Evolutionary conservation across 1,140 invertebrate species (phyloP).

Genomic region (Drosophila ambigua): DNA sequence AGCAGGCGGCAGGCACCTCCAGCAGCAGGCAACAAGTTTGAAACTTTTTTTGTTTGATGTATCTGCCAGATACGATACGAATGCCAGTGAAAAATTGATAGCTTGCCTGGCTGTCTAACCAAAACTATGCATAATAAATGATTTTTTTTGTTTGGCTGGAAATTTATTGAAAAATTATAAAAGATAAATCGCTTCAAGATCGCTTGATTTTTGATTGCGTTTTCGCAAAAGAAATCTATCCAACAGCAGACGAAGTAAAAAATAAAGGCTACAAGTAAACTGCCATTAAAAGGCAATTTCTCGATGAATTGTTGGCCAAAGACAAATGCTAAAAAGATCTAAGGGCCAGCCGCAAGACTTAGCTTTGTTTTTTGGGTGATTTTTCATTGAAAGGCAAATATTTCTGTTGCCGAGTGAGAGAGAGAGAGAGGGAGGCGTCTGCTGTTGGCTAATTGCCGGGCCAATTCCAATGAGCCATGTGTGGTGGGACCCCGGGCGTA

Average conservation of each 20-base stretch:
- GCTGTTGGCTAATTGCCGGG: constrained; percentile 48
- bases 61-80: constrained; percentile 69
- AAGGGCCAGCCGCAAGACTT: constrained; percentile 8
- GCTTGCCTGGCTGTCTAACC: constrained; percentile 68
- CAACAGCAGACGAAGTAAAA: constrained; percentile 24
- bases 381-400: constrained; percentile 52
- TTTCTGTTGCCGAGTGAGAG: constrained; percentile 9
- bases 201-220: background rate
- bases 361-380: constrained; percentile 27
- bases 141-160: constrained; percentile 43
- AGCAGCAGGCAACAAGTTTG: constrained; percentile 46
- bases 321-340: constrained; percentile 60
- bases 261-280: constrained; percentile 47
- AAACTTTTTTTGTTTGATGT: constrained; percentile 69
- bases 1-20: constrained; percentile 31
- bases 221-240: constrained; percentile 21
- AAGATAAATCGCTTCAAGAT: constrained; percentile 44
- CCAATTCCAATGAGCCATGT: constrained; percentile 49
- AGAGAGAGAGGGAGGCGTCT: constrained; percentile 26
- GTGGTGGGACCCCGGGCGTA: constrained; percentile 24
- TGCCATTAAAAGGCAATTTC: constrained; percentile 74
- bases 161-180: constrained; percentile 68
- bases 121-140: constrained; percentile 80
- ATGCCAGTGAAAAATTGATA: constrained; percentile 72
- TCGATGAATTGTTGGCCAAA: constrained; percentile 61